These are phyloP conservation scores for Crenichthys baileyi DNA, from an alignment of 2,797 vertebrate genomes.

Conservation along the genomic window DNA sequence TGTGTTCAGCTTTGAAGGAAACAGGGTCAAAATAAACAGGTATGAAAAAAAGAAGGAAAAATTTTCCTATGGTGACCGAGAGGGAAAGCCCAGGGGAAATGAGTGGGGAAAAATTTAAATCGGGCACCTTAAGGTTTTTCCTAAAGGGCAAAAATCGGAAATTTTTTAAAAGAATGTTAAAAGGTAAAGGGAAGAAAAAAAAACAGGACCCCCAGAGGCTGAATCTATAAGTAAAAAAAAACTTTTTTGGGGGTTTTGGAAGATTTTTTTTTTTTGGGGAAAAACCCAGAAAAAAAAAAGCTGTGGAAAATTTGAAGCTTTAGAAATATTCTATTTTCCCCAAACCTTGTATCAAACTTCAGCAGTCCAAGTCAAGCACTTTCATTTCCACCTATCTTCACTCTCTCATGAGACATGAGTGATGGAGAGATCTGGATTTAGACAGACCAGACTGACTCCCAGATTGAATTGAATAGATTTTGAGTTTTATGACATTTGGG, in stretches of 20 bases:
- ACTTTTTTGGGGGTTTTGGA: not conserved
- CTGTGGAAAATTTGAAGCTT: not conserved
- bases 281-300: not conserved
- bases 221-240: not conserved
- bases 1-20: constrained; percentile 26
- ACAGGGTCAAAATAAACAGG: no score
- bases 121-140: not conserved
- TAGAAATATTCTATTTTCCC: not conserved
- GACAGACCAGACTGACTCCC: no score
- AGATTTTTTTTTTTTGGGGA: not conserved
- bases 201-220: not conserved
- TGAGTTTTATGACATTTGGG: not conserved
- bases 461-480: not conserved
- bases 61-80: constrained; percentile 25
- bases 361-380: constrained; percentile 2
- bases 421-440: not conserved
- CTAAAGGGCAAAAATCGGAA: no score
- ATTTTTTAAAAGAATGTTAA: no score
- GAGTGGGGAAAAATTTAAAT: constrained; percentile 19
- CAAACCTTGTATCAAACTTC: constrained; percentile 1
- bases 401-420: constrained; percentile 1
- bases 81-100: constrained; percentile 1
- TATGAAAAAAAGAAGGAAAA: no score
- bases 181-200: not conserved
- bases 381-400: not conserved